Conservation (phyloP, 2,113 vertebrate species). For the Neopipo cinnamomea region DNA sequence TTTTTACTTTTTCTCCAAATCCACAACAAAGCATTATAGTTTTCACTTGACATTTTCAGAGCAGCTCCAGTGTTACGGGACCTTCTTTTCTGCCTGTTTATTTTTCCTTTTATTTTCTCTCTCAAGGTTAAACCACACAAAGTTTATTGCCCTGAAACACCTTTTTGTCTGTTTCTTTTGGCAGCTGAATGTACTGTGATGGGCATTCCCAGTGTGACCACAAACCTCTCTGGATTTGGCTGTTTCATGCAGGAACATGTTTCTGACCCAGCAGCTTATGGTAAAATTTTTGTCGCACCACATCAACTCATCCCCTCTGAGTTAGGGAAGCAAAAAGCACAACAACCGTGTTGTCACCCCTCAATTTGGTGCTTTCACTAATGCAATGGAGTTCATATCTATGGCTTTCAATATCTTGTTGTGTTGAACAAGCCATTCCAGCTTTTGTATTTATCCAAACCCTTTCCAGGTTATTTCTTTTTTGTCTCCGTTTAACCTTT, state of each 20-base stretch:
- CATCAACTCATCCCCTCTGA: not conserved
- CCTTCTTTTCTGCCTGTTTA: not conserved
- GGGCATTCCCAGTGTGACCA: slow-evolving; percentile 98
- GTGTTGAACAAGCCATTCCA: not conserved
- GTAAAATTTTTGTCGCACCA: slow-evolving; percentile 62
- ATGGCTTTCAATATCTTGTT: not conserved
- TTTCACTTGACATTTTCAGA: not conserved
- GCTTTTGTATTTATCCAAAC: not conserved
- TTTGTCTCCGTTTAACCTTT: not conserved
- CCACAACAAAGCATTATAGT: not conserved
- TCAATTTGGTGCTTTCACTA: not conserved
- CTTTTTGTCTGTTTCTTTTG: slow-evolving; percentile 27
- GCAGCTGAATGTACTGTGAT: slow-evolving; percentile 97
- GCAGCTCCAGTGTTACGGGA: not conserved
- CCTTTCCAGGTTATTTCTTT: not conserved
- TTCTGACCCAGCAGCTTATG: slow-evolving; percentile 91
- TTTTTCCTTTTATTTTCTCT: not conserved
- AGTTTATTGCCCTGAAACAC: not conserved
- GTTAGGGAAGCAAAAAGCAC: not conserved
- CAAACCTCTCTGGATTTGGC: slow-evolving; percentile 96
- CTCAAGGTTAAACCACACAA: not conserved
- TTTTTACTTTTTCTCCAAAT: not conserved
- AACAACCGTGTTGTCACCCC: not conserved
- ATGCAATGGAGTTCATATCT: not conserved
- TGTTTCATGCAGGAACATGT: slow-evolving; percentile 97